Evolutionary conservation across 1,140 invertebrate species (phyloP), one percentile per base, ranked within the genome.

Genomic region (Nixonia krombeini): DNA sequence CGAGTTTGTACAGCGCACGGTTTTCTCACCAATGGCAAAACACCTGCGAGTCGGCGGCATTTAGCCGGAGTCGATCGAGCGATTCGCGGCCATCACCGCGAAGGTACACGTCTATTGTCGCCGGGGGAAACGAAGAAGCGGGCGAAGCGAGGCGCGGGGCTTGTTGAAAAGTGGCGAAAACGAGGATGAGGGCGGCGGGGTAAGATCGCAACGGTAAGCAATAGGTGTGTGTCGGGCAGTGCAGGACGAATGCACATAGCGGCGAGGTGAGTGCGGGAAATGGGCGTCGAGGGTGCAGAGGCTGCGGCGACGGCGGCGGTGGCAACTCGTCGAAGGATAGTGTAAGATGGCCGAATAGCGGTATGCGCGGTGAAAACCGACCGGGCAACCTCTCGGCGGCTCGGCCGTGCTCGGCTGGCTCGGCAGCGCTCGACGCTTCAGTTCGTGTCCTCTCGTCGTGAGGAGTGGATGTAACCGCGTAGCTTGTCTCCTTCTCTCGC

Each of bases 321-420:
- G 29, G 62, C 62, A 47, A 53, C 62, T 47, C 25, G 53, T 53
- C 49, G 50, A 59, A 66, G 63, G 63, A 59, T 61, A 52, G 65
- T 58, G 58, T 63, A 69, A 63, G 66, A 59, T 69, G 66, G 66
- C 66, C 53, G 66, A 63, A 69, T 63, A 59, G 66, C 58, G 58
- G 58, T 63, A 69, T 58, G 66, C 49, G 59, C 53, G 66, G 58
- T 59, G 66, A 69, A 69, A 69, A 63, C 66, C 55, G 31, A 56
- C 57, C 65, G 57, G 57, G 65, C 53, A 69, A 58, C 58, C 55
- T 58, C 58, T 9, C 8, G 8, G 8, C 4, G 52, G 57, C 53
- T 63, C 65, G 65, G 65, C 40, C 16, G 64, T 28, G 51, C 65
- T 52, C 65, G 53, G 58, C 58, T 31, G 37, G 52, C 58, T 52